Conservation (phyloP, 2,888 invertebrate genomes). For the Cryptophagus acutangulus region DNA sequence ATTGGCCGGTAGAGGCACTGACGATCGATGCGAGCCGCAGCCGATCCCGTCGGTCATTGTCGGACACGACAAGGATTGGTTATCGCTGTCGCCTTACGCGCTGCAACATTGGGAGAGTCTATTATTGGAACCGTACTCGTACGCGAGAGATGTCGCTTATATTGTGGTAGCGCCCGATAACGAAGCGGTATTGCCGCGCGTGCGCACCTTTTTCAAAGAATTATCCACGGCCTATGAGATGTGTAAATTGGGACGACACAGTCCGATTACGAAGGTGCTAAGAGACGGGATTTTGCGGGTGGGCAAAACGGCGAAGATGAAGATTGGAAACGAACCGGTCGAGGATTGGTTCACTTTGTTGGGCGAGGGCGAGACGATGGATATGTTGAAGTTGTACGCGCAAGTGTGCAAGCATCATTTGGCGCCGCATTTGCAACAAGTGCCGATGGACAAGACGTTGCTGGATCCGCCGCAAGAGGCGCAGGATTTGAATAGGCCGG, state of each 20-base stretch:
- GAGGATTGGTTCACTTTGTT: conserved; percentile 88
- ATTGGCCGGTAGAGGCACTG: conserved; percentile 84
- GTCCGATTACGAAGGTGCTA: conserved; percentile 77
- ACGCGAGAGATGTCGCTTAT: conserved; percentile 90
- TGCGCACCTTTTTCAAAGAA: conserved; percentile 86
- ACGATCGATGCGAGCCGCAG: conserved; percentile 95
- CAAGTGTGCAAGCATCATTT: conserved; percentile 71
- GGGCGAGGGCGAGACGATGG: conserved; percentile 74
- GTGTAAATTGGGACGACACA: conserved; percentile 89
- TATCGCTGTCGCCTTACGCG: conserved; percentile 90
- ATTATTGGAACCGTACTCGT: conserved; percentile 95
- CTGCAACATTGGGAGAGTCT: conserved; percentile 95
- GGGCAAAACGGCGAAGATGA: conserved; percentile 60
- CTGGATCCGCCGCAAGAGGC: conserved; percentile 63
- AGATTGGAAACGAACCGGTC: conserved; percentile 58
- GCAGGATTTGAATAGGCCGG: conserved; percentile 42
- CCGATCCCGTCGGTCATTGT: conserved; percentile 92
- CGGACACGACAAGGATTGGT: conserved; percentile 93
- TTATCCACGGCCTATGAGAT: conserved; percentile 91
- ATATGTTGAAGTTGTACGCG: conserved; percentile 82
- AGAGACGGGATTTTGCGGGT: conserved; percentile 86
- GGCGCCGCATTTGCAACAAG: conserved; percentile 69
- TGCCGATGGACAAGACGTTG: conserved; percentile 68
- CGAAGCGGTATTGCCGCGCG: conserved; percentile 72
- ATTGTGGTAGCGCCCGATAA: conserved; percentile 92